Evolutionary conservation across 2,888 invertebrate genomes (phyloP).

Genomic region (Nephrocerus scutellatus): DNA sequence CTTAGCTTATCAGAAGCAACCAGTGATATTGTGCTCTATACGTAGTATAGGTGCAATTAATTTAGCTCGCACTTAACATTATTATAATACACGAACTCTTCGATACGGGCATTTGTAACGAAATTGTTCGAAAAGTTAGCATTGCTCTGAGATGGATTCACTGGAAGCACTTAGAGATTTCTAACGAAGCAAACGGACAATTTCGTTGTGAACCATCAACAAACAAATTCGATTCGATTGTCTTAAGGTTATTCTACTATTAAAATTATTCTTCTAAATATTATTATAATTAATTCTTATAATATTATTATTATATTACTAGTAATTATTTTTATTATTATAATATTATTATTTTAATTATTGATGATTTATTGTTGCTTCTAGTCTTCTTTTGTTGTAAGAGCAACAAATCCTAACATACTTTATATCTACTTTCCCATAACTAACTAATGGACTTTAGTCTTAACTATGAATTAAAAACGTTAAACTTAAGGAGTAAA

Average conservation of each 20-base stretch:
- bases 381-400: conserved; percentile 44
- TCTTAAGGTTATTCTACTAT: too few relatives aligned
- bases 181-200: conserved; percentile 23
- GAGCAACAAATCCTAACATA: conserved; percentile 37
- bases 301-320: neutral
- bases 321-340: conserved; percentile 9
- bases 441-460: conserved; percentile 2
- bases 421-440: conserved; percentile 2
- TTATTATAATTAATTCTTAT: conserved; percentile 10
- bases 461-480: neutral
- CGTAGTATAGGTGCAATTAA: conserved; percentile 49
- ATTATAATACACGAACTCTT: conserved; percentile 9
- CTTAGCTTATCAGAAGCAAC: conserved; percentile 47
- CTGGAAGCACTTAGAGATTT: too few relatives aligned
- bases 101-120: conserved; percentile 33
- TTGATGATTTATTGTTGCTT: conserved; percentile 44
- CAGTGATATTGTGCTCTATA: conserved; percentile 50
- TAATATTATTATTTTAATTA: conserved; percentile 19
- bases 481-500: conserved; percentile 14
- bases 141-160: conserved; percentile 1
- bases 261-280: too few relatives aligned
- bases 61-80: conserved; percentile 41
- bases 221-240: conserved; percentile 29
- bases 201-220: conserved; percentile 23
- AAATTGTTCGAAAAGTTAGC: conserved; percentile 29